phyloP scores from a whole-genome alignment of 2,113 vertebrate genomes.

The Platysternon megacephalum region DNA sequence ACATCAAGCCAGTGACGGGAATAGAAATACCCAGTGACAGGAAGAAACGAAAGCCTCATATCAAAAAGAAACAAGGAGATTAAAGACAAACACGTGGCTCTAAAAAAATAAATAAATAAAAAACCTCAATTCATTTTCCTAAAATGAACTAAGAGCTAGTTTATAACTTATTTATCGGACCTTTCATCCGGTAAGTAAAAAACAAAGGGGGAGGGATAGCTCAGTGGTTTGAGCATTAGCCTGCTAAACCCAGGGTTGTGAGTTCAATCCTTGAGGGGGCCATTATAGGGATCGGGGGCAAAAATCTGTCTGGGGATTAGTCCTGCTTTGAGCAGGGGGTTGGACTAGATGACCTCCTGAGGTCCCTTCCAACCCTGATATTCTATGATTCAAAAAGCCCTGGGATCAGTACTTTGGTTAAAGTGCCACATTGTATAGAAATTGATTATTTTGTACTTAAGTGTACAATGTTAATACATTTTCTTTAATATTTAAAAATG shows the following conservation, averaged over 20 bases:
- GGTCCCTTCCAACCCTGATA: too few species aligned
- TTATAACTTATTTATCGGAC: conserved; percentile 60
- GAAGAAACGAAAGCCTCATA: background rate
- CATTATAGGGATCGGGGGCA: too few species aligned
- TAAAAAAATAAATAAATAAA: background rate
- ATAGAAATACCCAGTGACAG: conserved; percentile 29
- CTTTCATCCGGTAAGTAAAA: conserved; percentile 35
- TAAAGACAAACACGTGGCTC: background rate
- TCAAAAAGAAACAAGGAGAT: fast-evolving
- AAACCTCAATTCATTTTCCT: background rate
- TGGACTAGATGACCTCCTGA: too few species aligned
- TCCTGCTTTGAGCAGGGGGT: too few species aligned
- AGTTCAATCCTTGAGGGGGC: too few species aligned
- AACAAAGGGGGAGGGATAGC: background rate
- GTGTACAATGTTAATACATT: conserved; percentile 52
- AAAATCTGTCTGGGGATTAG: too few species aligned
- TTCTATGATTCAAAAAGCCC: background rate
- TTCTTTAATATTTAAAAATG: conserved; percentile 64
- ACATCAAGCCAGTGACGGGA: conserved; percentile 25
- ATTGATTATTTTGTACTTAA: conserved; percentile 70
- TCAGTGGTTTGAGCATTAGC: too few species aligned
- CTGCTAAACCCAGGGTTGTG: too few species aligned
- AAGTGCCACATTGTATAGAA: conserved; percentile 45
- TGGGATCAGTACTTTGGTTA: conserved; percentile 54
- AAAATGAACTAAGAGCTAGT: conserved; percentile 17